These are phyloP conservation scores for Hemichromis elongatus DNA, from an alignment of 2,113 vertebrate species.

Conservation along the genomic window DNA sequence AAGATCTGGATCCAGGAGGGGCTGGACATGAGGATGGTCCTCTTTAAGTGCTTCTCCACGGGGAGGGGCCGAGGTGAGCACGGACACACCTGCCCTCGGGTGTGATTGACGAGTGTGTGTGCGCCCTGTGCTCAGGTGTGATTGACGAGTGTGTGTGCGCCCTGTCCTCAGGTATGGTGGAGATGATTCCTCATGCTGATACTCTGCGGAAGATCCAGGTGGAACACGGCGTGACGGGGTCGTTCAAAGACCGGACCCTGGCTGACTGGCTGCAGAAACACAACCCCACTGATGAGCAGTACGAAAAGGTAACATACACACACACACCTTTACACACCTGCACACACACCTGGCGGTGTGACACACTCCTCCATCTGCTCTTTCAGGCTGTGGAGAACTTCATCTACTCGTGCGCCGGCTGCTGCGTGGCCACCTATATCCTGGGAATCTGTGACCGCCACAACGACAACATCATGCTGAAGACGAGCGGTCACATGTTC, in stretches of 20 bases:
- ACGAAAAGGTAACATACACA: conserved; percentile 83
- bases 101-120: conserved; percentile 62
- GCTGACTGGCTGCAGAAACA: conserved; percentile 96
- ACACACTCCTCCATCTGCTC: accelerated
- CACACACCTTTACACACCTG: background rate
- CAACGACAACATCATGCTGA: conserved; percentile 99
- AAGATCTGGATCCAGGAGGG: conserved; percentile 98
- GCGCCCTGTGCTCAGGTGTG: background rate
- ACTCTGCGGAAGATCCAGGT: conserved; percentile 97
- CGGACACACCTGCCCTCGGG: conserved; percentile 62
- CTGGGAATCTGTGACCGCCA: conserved; percentile 97
- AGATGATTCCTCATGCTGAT: conserved; percentile 96
- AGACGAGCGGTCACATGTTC: conserved; percentile 97
- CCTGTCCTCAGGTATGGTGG: conserved; percentile 77
- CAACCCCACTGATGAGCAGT: conserved; percentile 89
- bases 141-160: background rate
- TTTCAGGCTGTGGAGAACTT: conserved; percentile 95
- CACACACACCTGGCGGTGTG: background rate
- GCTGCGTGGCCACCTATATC: conserved; percentile 96
- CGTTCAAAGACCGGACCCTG: conserved; percentile 91
- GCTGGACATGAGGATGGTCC: conserved; percentile 98
- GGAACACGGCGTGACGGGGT: conserved; percentile 94
- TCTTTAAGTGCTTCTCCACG: conserved; percentile 94
- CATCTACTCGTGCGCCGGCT: conserved; percentile 96
- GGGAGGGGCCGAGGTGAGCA: conserved; percentile 84